Conservation (phyloP, 2,797 vertebrate genomes). For the Malurus leucopterus region DNA sequence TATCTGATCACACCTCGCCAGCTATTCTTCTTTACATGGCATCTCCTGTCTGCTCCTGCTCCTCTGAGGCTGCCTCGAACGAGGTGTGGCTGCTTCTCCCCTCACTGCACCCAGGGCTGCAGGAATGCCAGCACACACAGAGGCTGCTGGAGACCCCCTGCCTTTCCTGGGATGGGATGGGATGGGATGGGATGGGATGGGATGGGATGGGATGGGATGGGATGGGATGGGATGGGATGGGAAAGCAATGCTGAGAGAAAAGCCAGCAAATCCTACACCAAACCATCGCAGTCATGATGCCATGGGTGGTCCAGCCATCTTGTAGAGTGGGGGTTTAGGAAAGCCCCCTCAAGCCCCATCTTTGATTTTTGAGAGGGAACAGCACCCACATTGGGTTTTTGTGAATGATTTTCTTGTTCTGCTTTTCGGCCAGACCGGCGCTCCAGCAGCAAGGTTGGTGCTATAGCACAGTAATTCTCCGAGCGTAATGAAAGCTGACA, state of each 20-base stretch:
- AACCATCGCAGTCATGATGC: fast-evolving
- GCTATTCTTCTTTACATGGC: not conserved
- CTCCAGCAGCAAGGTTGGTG: slow-evolving; percentile 65
- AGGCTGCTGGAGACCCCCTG: not conserved
- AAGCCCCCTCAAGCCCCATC: not conserved
- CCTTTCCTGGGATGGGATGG: not conserved
- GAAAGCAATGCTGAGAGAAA: not conserved
- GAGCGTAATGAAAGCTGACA: slow-evolving; percentile 91
- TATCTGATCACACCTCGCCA: slow-evolving; percentile 10
- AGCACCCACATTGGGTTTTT: not conserved
- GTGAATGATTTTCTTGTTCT: slow-evolving; percentile 54
- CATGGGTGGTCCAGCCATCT: fast-evolving
- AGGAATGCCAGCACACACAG: not conserved
- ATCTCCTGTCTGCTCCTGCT: not conserved
- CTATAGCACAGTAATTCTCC: slow-evolving; percentile 67
- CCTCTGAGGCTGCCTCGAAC: not conserved
- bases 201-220: not conserved
- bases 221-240: not conserved
- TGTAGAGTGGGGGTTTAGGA: fast-evolving
- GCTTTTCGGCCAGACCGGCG: slow-evolving; percentile 26
- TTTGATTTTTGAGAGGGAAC: not conserved
- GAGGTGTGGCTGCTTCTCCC: fast-evolving
- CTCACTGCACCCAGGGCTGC: fast-evolving
- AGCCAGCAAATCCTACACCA: not conserved
- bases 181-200: not conserved